phyloP scores from a whole-genome alignment of 35 echinoderm and acorn worm species.

The Apostichopus parvimensis region DNA sequence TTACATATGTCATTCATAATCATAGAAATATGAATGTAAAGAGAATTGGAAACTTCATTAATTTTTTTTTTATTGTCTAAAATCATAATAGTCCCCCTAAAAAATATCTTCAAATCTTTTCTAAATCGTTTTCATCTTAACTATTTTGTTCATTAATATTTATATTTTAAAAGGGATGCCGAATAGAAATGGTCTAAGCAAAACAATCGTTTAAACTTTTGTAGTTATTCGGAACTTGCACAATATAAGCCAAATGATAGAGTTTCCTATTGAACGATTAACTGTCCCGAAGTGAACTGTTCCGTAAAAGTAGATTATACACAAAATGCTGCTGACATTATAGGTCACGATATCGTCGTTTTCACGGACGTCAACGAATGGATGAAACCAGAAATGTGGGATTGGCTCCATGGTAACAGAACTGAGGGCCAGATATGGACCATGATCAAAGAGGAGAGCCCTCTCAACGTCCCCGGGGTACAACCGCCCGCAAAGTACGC shows the following conservation, averaged over 20 bases:
- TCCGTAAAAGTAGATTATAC: slow-evolving; percentile 2
- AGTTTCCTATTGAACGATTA: slow-evolving; percentile 11
- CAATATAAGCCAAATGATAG: slow-evolving; percentile 37
- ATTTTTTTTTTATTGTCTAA: no score
- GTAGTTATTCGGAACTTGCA: slow-evolving; percentile 7
- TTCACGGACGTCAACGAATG: slow-evolving; percentile 16
- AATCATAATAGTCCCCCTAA: no score
- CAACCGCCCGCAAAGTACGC: slow-evolving; percentile 14
- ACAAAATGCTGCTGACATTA: neutral
- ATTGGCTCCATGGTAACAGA: slow-evolving; percentile 1
- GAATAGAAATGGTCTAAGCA: no score
- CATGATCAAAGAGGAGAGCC: slow-evolving; percentile 42
- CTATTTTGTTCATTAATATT: no score
- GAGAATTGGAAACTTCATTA: no score
- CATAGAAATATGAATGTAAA: no score
- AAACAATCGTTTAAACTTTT: neutral
- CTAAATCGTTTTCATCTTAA: no score
- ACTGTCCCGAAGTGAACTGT: neutral
- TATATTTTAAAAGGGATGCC: no score
- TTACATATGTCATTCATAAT: no score
- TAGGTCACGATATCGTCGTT: neutral
- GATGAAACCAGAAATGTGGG: slow-evolving; percentile 33
- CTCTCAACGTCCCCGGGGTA: slow-evolving; percentile 24
- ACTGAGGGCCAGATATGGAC: slow-evolving; percentile 13
- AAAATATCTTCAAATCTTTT: no score